Evolutionary conservation across 2,113 vertebrate species (phyloP).

Genomic region (Mustela lutreola): DNA sequence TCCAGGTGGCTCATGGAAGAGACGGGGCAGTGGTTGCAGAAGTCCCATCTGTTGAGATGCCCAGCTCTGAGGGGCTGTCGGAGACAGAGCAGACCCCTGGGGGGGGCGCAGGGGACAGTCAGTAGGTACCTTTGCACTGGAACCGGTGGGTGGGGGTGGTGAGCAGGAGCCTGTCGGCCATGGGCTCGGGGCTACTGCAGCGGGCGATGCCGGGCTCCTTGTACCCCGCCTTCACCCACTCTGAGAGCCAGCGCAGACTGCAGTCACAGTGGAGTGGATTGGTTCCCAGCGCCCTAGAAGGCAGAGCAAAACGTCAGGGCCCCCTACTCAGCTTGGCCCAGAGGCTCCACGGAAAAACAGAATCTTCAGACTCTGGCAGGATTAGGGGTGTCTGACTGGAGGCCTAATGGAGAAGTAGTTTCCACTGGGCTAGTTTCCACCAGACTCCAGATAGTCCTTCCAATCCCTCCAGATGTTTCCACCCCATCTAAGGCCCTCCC

Average conservation of each 20-base stretch:
- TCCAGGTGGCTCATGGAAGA: not conserved
- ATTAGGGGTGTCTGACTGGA: not conserved
- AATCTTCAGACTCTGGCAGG: not conserved
- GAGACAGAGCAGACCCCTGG: not conserved
- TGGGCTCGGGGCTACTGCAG: conserved; percentile 95
- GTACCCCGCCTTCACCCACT: conserved; percentile 98
- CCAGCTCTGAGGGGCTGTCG: not conserved
- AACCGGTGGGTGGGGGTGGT: conserved; percentile 97
- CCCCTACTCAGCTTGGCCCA: not conserved
- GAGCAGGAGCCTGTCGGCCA: conserved; percentile 96
- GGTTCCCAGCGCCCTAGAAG: conserved; percentile 94
- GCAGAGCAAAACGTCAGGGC: conserved; percentile 52
- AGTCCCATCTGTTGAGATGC: not conserved
- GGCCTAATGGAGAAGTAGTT: not conserved
- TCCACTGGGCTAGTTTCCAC: not conserved
- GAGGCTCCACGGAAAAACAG: not conserved
- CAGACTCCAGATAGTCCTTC: not conserved
- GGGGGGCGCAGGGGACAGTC: not conserved
- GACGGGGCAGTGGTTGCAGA: not conserved
- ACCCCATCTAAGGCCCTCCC: no score
- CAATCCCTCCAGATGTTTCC: not conserved
- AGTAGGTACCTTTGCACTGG: conserved; percentile 95
- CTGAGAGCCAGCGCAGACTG: conserved; percentile 97
- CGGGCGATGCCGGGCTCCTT: conserved; percentile 99
- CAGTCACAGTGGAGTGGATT: conserved; percentile 98